Evolutionary conservation across 2,888 invertebrate genomes (phyloP).

Genomic region (Cryptocephalus moraei): DNA sequence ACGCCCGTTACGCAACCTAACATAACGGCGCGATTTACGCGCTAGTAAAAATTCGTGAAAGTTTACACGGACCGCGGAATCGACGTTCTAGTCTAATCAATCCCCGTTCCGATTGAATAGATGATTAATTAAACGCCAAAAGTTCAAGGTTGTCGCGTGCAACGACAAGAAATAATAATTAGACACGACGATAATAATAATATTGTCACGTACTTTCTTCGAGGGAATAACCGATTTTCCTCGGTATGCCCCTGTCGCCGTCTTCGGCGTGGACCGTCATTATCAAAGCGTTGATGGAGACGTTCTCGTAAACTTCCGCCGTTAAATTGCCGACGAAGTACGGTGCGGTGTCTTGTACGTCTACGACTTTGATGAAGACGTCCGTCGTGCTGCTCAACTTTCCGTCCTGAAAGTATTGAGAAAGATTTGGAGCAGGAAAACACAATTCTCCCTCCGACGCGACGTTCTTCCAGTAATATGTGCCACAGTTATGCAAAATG

Average conservation of each 20-base stretch:
- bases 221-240: slow-evolving; percentile 54
- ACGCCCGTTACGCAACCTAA: too few species aligned
- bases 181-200: background rate
- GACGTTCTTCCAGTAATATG: too few species aligned
- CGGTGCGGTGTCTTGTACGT: slow-evolving; percentile 82
- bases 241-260: slow-evolving; percentile 73
- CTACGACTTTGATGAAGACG: slow-evolving; percentile 69
- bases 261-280: slow-evolving; percentile 73
- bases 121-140: too few species aligned
- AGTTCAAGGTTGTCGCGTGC: too few species aligned
- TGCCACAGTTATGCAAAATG: too few species aligned
- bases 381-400: slow-evolving; percentile 59
- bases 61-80: too few species aligned
- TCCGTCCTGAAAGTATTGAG: slow-evolving; percentile 61
- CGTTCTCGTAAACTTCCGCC: slow-evolving; percentile 71
- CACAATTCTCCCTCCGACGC: too few species aligned
- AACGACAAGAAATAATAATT: too few species aligned
- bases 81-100: too few species aligned
- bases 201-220: background rate
- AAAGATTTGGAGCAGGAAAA: background rate
- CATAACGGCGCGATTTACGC: too few species aligned
- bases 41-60: too few species aligned
- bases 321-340: slow-evolving; percentile 71
- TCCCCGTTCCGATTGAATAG: too few species aligned
- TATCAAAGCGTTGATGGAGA: slow-evolving; percentile 71